Evolutionary conservation across 2,113 vertebrate species (phyloP), one percentile per base, ranked within the genome.

Genomic region (Etheostoma spectabile): DNA sequence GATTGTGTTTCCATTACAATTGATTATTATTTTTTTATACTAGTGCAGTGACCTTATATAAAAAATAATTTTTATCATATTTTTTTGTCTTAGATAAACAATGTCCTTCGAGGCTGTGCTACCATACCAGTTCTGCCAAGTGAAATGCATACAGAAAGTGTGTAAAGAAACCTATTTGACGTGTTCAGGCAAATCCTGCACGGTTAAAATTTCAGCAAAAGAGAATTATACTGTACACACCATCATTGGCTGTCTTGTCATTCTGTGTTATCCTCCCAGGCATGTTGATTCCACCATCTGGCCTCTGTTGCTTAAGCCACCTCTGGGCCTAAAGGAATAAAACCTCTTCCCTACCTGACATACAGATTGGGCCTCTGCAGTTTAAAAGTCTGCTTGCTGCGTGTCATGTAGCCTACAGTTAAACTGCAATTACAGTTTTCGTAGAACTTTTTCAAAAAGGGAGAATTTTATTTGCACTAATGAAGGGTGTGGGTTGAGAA

Each of bases 211-310:
- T 46, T 48, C 30, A 46, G 19, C 8, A 13, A 33, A 21, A 27
- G 16, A 48, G 14, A 33, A 52, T 35, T 63, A 30, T 5, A 19
- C 19, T 24, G 45, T 64, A 27, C 73, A 79, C 63, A 71, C 74
- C 65, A 87, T 80, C 30, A 65, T 53, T 19, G 75, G 73, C 89
- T 72, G 35, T 75, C 74, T 69, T 59, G 79, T 86, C 88, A 60
- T 73, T 78, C 62, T 63, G 69, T 59, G 74, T 86, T 83, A 53
- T 24, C 33, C 79, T 80, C 83, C 3, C 74, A 68, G 81, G 56
- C 77, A 60, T 69, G 49, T 46, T 77, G 68, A 55, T 81, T 42
- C 73, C 71, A 69, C 85, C 90, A 90, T 89, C 89, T 90, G 84
- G 74, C 65, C 80, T 70, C 64, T 77, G 79, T 76, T 76, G 83